These are phyloP conservation scores for Lampris incognitus DNA, from an alignment of 2,113 vertebrate genomes.

Conservation along the genomic window DNA sequence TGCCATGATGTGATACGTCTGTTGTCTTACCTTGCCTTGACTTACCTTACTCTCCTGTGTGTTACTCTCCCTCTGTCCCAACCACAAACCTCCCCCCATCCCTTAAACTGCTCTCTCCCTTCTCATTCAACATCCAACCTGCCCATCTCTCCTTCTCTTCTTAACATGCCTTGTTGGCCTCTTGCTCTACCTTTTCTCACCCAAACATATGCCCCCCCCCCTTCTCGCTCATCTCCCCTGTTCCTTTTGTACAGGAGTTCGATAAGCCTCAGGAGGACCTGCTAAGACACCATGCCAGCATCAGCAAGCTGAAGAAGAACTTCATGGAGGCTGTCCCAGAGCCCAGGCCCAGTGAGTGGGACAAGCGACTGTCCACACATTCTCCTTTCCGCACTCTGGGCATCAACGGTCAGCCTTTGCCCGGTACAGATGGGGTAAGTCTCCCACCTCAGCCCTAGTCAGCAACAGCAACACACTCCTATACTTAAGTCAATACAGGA, in stretches of 20 bases:
- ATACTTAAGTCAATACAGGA: constrained; percentile 13
- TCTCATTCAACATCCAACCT: constrained; percentile 51
- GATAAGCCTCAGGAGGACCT: constrained; percentile 93
- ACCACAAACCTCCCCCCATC: neutral
- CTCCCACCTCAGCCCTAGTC: neutral
- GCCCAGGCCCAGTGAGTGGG: constrained; percentile 92
- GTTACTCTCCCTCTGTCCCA: constrained; percentile 26
- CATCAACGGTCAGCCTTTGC: constrained; percentile 73
- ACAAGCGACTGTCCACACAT: constrained; percentile 94
- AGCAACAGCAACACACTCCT: neutral
- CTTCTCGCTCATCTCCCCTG: neutral
- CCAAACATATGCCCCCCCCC: neutral
- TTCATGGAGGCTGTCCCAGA: constrained; percentile 95
- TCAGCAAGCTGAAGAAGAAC: constrained; percentile 95
- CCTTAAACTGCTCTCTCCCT: neutral
- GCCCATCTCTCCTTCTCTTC: constrained; percentile 64
- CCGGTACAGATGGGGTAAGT: constrained; percentile 90
- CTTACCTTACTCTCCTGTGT: constrained; percentile 16
- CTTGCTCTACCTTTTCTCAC: neutral
- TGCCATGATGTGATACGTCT: constrained; percentile 17
- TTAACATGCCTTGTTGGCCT: constrained; percentile 20
- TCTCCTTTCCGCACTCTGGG: constrained; percentile 87
- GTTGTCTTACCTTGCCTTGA: neutral
- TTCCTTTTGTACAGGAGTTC: constrained; percentile 83
- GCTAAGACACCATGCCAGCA: constrained; percentile 93